Evolutionary conservation across 1,140 invertebrate species (phyloP), one percentile per base, ranked within the genome.

Genomic region (Drosophila melanica): DNA sequence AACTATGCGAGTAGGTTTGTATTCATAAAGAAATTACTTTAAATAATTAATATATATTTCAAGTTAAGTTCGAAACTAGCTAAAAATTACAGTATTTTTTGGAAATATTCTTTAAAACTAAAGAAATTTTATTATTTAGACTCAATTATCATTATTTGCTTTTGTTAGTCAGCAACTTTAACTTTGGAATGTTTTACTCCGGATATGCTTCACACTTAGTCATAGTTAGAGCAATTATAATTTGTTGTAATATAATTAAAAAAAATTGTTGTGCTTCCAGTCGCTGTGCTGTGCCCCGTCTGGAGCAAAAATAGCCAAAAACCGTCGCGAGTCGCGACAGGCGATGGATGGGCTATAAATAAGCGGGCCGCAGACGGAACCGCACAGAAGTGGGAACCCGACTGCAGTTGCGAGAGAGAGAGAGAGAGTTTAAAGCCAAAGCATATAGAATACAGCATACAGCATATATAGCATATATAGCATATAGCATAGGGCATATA

Each of bases 301-400:
- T 67, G 79, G 74, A 80, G 75, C 82, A 86, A 82, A 86, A 86
- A 86, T 86, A 86, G 81, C 82, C 82, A 87, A 86, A 87, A 87
- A 73, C 72, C 79, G 72, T 53, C 75, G 51, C 78, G 53, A 75
- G 82, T 79, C 79, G 77, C 75, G 77, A 82, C 79, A 86, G 81
- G 66, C 81, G 79, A 81, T 85, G 81, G 78, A 85, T 85, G 79
- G 79, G 81, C 82, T 85, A 85, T 85, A 85, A 85, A 85, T 85
- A 85, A 85, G 60, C 67, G 54, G 63, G 54, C 53, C 78, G 79
- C 82, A 86, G 81, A 82, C 82, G 68, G 70, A 79, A 72, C 70
- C 58, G 55, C 42, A 50, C 57, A 48, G 50, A 74, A 69, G 47
- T 64, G 59, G 64, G 59, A 63, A 45, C 66, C 66, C 47, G 41